Conservation (phyloP, 2,888 invertebrate species). For the Sepioteuthis lessoniana region DNA sequence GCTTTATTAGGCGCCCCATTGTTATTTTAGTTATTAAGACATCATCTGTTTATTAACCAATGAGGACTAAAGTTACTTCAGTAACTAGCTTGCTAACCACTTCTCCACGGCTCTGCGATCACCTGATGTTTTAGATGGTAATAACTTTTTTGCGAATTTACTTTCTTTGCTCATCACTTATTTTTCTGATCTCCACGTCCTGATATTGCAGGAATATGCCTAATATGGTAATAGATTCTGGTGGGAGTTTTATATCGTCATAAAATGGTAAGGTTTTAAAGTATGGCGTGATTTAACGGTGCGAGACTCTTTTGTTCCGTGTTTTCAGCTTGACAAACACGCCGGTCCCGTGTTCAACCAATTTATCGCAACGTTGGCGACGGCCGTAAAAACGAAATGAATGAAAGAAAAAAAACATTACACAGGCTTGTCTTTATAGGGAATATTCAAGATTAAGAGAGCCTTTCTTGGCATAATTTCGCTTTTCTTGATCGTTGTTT, state of each 20-base stretch:
- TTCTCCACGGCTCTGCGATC: too few species aligned
- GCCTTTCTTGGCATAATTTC: not conserved
- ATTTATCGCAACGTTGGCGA: not conserved
- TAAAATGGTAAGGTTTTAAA: not conserved
- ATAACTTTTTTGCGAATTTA: not conserved
- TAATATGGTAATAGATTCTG: constrained; percentile 21
- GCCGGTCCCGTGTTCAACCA: constrained; percentile 18
- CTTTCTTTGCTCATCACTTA: not conserved
- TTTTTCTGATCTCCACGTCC: not conserved
- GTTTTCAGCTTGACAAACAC: not conserved
- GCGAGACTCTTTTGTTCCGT: not conserved
- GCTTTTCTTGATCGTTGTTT: not conserved
- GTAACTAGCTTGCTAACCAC: too few species aligned
- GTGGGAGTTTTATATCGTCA: too few species aligned
- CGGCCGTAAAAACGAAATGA: not conserved
- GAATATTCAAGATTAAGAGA: not conserved
- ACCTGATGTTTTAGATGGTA: too few species aligned
- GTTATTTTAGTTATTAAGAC: too few species aligned
- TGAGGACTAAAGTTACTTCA: too few species aligned
- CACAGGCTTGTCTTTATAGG: not conserved
- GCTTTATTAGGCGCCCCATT: too few species aligned
- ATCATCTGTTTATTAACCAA: too few species aligned
- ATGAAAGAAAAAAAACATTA: not conserved
- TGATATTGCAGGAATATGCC: not conserved
- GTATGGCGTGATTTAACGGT: not conserved